Percentiles rank a stretch among this genome's conserved stretches.
Conservation (phyloP, 1,140 invertebrate species). For the Pogonomyrmex californicus region DNA sequence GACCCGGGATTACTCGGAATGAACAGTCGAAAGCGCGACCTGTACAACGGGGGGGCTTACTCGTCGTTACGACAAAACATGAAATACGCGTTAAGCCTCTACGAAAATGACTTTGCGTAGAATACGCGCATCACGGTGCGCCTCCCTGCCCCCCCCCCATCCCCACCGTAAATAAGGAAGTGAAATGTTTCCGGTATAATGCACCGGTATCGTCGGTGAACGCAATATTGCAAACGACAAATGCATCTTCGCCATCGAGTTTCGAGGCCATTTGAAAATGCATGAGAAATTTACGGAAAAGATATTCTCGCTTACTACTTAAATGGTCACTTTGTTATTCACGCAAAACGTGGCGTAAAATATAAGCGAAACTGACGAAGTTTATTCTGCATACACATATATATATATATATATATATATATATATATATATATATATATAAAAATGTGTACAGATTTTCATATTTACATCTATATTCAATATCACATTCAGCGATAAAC, state of each 20-base stretch:
- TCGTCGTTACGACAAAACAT: constrained; percentile 54
- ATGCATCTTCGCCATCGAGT: neutral
- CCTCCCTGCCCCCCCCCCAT: neutral
- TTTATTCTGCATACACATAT: neutral
- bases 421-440: neutral
- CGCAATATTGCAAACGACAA: constrained; percentile 38
- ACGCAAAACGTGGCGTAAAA: neutral
- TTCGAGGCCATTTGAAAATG: neutral
- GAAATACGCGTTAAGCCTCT: constrained; percentile 65
- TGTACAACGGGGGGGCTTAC: constrained; percentile 36
- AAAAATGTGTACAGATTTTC: neutral
- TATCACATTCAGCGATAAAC: neutral
- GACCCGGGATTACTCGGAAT: constrained; percentile 65
- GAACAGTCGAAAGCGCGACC: constrained; percentile 67
- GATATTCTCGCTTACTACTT: neutral
- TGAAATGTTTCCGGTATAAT: constrained; percentile 26
- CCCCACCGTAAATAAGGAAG: constrained; percentile 58
- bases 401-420: no score
- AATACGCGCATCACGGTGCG: constrained; percentile 28
- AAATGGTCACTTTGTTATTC: constrained; percentile 15
- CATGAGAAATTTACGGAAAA: constrained; percentile 20
- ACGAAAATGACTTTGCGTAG: constrained; percentile 64
- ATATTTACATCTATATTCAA: neutral
- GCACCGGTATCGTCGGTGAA: constrained; percentile 21
- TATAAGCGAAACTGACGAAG: neutral